phyloP scores from a whole-genome alignment of 1,140 invertebrate species.

The Macrobrachium rosenbergii region DNA sequence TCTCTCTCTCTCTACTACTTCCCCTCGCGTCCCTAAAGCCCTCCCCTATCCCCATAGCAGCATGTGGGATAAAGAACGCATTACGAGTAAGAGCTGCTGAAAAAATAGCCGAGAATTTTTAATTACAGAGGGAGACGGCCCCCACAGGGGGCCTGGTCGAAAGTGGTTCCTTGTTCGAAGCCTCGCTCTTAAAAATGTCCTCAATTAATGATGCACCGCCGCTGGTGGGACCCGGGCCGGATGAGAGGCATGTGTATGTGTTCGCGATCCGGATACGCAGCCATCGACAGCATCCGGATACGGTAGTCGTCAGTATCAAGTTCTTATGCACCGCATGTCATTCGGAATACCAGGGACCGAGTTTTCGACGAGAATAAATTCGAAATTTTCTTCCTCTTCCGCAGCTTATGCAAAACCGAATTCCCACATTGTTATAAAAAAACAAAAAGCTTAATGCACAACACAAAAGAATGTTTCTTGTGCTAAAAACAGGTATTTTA shows the following conservation, averaged over 20 bases:
- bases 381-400: no score
- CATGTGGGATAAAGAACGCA: slow-evolving; percentile 44
- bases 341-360: no score
- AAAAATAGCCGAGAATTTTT: slow-evolving; percentile 52
- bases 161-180: slow-evolving; percentile 26
- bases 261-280: neutral
- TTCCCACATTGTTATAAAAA: no score
- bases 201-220: slow-evolving; percentile 47
- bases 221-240: no score
- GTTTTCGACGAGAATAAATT: no score
- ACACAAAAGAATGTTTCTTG: no score
- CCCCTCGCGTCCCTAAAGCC: neutral
- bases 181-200: slow-evolving; percentile 32
- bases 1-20: neutral
- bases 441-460: no score
- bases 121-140: slow-evolving; percentile 37
- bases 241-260: neutral
- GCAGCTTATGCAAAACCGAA: no score
- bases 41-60: neutral
- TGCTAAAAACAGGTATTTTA: no score
- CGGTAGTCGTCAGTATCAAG: no score
- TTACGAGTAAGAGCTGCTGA: slow-evolving; percentile 49
- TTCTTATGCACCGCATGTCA: no score
- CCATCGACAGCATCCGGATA: no score
- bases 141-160: neutral